These are phyloP conservation scores for Semotilus atromaculatus DNA, from an alignment of 2,797 vertebrate species.

Conservation along the genomic window DNA sequence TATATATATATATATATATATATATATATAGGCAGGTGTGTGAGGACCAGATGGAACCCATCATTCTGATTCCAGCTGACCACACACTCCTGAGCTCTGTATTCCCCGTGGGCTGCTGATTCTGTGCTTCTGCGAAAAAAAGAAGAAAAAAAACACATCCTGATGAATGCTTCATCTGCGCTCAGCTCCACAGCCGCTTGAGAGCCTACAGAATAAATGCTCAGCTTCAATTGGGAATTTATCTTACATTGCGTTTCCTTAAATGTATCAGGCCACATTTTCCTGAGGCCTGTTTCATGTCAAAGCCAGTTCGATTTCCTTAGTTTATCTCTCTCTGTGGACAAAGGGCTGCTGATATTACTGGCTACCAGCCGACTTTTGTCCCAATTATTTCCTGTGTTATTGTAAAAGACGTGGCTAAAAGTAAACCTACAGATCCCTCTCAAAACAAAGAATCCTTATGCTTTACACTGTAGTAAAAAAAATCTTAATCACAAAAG, in stretches of 20 bases:
- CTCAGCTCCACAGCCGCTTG: conserved; percentile 45
- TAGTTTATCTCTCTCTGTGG: conserved; percentile 34
- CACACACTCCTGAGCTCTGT: conserved; percentile 51
- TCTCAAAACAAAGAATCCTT: conserved; percentile 47
- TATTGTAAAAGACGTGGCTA: conserved; percentile 42
- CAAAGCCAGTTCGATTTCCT: conserved; percentile 38
- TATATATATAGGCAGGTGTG: conserved; percentile 51
- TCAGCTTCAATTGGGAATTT: conserved; percentile 49
- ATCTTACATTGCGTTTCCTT: conserved; percentile 38
- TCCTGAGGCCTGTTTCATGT: conserved; percentile 47
- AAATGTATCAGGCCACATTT: conserved; percentile 30
- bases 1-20: not conserved
- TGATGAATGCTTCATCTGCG: conserved; percentile 51
- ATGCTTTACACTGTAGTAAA: conserved; percentile 32
- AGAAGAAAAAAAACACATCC: conserved; percentile 35
- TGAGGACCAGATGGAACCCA: conserved; percentile 46
- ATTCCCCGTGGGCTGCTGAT: conserved; percentile 54
- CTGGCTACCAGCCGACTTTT: conserved; percentile 49
- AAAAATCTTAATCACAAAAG: conserved; percentile 22
- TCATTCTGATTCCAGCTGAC: conserved; percentile 62
- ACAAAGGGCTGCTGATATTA: conserved; percentile 32
- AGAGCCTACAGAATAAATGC: conserved; percentile 49
- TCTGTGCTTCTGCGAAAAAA: conserved; percentile 51
- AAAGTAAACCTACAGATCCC: conserved; percentile 41
- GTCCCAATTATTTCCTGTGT: conserved; percentile 55